Evolutionary conservation across 2,797 vertebrate genomes (phyloP), one percentile per base, ranked within the genome.

Genomic region (Coreius guichenoti): DNA sequence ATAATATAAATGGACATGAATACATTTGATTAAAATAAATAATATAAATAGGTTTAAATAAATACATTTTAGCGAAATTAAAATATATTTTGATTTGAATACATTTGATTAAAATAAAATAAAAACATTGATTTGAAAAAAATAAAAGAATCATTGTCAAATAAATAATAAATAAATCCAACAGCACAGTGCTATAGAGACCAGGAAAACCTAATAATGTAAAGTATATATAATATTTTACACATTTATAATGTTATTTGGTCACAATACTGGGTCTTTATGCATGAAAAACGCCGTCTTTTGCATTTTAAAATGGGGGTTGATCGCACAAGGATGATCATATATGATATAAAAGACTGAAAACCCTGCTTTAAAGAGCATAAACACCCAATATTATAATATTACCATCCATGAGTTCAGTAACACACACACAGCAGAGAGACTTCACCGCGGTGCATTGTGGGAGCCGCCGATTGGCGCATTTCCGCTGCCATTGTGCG

Each of bases 401-500:
- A 43, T 43, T 9, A 9, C 39, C 39, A 43, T 43, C 39, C 39
- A 0, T 9, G 39, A 2, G 39, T 43, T 43, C 39, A 43, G 1
- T 5, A 5, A 33, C 39, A 43, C 39, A 43, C 39, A 9, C 39
- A 43, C 39, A 9, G 39, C 39, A 11, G 39, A 11, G 39, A 2
- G 19, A 13, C 26, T 23, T 5, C 31, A 0, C 12, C 67, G 73
- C 74, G 63, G 11, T 84, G 82, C 47, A 84, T 84, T 54, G 61
- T 84, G 82, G 82, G 74, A 84, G 43, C 36, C 47, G 36, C 47
- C 77, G 82, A 33, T 63, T 78, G 63, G 75, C 82, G 75, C 74
- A 67, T 29, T 77, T 69, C 75, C 82, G 82, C 73, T 77, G 17
- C 47, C 82, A 78, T 84, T 78, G 82, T 77, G 82, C 73, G 63